phyloP scores from a whole-genome alignment of 2,888 invertebrate genomes.

The Helicoverpa assulta region DNA sequence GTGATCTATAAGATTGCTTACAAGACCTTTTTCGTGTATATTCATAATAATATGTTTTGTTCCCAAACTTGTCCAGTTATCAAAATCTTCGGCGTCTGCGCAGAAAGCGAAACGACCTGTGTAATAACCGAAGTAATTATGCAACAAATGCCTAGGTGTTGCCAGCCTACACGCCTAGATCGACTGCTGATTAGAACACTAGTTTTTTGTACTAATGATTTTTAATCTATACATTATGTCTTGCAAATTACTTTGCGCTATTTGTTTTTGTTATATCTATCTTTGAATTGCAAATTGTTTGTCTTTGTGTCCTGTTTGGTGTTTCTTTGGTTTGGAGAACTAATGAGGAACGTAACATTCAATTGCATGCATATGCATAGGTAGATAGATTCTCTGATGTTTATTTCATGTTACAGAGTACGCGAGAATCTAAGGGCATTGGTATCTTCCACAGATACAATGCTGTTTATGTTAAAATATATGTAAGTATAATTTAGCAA shows the following conservation, averaged over 20 bases:
- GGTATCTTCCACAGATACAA: too few species aligned
- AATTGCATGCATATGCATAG: background rate
- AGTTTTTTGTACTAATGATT: slow-evolving; percentile 52
- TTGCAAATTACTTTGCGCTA: slow-evolving; percentile 34
- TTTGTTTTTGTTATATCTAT: slow-evolving; percentile 40
- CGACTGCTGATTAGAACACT: slow-evolving; percentile 53
- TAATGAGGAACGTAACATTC: slow-evolving; percentile 8
- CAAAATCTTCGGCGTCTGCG: slow-evolving; percentile 39
- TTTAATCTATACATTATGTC: slow-evolving; percentile 55
- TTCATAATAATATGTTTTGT: background rate
- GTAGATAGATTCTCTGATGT: background rate
- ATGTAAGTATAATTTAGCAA: too few species aligned
- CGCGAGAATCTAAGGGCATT: background rate
- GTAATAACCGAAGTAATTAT: slow-evolving; percentile 50
- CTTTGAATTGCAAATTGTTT: slow-evolving; percentile 54
- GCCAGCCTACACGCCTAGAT: slow-evolving; percentile 57
- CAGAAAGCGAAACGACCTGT: slow-evolving; percentile 52
- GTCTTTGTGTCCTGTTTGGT: slow-evolving; percentile 29
- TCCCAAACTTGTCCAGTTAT: slow-evolving; percentile 38
- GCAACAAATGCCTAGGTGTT: slow-evolving; percentile 45
- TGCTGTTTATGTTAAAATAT: too few species aligned
- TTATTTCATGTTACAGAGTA: background rate
- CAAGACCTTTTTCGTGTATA: background rate
- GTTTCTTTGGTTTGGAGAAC: background rate
- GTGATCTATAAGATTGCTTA: background rate